These are phyloP conservation scores for Cetonia aurata DNA, from an alignment of 2,888 invertebrate species.

Conservation along the genomic window DNA sequence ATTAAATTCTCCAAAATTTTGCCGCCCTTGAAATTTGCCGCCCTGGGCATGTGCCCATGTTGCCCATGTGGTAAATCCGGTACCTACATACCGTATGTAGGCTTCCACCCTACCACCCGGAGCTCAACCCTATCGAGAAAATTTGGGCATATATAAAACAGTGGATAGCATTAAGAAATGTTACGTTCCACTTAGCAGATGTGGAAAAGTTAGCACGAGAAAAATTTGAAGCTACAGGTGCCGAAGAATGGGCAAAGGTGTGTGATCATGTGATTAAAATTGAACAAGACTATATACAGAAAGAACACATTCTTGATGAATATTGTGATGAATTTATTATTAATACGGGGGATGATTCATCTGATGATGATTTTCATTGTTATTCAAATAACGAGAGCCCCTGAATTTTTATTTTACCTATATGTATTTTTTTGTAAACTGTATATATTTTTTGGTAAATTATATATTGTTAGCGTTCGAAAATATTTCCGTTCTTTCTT, in stretches of 20 bases:
- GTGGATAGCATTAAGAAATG: slow-evolving; percentile 27
- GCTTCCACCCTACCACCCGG: slow-evolving; percentile 27
- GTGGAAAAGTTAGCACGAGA: slow-evolving; percentile 19
- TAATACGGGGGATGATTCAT: slow-evolving; percentile 25
- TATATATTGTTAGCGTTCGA: too few relatives aligned
- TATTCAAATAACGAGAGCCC: too few relatives aligned
- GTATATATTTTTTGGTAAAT: too few relatives aligned
- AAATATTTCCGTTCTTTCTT: too few relatives aligned
- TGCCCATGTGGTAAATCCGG: too few relatives aligned
- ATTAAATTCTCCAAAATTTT: too few relatives aligned
- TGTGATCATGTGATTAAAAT: slow-evolving; percentile 13
- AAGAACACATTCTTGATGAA: background rate
- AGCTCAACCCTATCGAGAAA: slow-evolving; percentile 35
- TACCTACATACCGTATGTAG: too few relatives aligned
- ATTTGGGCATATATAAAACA: slow-evolving; percentile 40
- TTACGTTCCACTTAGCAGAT: slow-evolving; percentile 33
- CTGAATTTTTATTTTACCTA: too few relatives aligned
- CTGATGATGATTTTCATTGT: too few relatives aligned
- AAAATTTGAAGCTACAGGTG: slow-evolving; percentile 20
- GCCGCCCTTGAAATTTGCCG: too few relatives aligned
- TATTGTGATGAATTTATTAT: background rate
- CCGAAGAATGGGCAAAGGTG: slow-evolving; percentile 1
- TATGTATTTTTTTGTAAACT: too few relatives aligned
- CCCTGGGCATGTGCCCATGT: too few relatives aligned
- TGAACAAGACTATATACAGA: background rate